Base-by-base conservation (phyloP, 2,797 vertebrate genomes). In the Epinephelus awoara region DNA sequence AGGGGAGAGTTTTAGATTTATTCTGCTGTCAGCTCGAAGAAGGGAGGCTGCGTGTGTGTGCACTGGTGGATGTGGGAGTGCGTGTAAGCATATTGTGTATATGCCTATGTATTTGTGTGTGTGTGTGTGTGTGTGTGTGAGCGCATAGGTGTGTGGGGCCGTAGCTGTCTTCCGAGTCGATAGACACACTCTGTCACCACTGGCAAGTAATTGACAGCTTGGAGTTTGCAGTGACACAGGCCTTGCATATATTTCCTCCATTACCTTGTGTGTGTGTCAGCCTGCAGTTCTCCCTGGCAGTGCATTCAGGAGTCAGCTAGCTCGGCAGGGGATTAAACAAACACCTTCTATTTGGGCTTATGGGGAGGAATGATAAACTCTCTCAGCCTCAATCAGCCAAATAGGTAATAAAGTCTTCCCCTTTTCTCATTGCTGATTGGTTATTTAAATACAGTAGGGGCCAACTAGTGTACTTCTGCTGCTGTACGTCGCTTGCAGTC, bases 151-250 rank as follows among this genome's bases (percentile, higher is more conserved):
- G 78, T 85, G 83, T 77, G 68, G 54, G 85, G 80, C 72, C 77
- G 4, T 82, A 88, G 87, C 91, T 92, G 90, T 91, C 91, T 93
- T 93, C 89, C 80, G 80, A 91, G 88, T 89, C 79, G 67, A 92
- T 82, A 92, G 88, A 94, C 88, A 85, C 86, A 90, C 87, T 91
- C 88, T 89, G 93, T 92, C 91, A 93, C 91, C 76, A 61, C 85
- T 89, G 92, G 88, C 84, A 89, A 84, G 82, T 93, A 94, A 94
- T 92, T 94, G 94, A 95, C 95, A 94, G 93, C 88, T 85, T 57
- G 57, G 89, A 88, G 91, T 94, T 92, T 88, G 85, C 89, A 77
- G 85, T 92, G 93, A 95, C 94, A 92, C 86, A 85, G 85, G 74
- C 84, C 91, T 93, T 83, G 93, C 93, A 93, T 94, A 94, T 88